These are phyloP conservation scores for Drosophila nannoptera DNA, from an alignment of 1,140 invertebrate genomes.

Conservation along the genomic window DNA sequence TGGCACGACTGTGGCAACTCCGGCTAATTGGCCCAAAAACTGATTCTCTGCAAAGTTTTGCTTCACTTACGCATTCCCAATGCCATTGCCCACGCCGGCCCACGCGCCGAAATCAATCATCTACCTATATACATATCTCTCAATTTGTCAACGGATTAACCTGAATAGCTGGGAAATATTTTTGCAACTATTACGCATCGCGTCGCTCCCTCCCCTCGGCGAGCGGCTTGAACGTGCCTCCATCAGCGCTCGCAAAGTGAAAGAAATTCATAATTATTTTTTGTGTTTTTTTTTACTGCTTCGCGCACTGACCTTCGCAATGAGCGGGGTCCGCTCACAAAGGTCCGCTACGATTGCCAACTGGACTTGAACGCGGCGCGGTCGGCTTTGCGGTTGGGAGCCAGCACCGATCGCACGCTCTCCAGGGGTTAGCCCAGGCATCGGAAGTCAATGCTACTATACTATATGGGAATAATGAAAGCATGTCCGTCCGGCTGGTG, in stretches of 20 bases:
- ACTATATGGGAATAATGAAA: too few species aligned
- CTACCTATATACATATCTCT: constrained; percentile 4
- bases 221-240: background rate
- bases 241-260: constrained; percentile 13
- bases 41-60: constrained; percentile 31
- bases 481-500: too few species aligned
- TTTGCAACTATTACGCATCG: constrained; percentile 49
- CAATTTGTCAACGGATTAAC: constrained; percentile 63
- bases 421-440: background rate
- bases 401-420: background rate
- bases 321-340: constrained; percentile 23
- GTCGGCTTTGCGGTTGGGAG: constrained; percentile 21
- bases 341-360: constrained; percentile 39
- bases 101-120: constrained; percentile 53
- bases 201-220: background rate
- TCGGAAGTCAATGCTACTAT: too few species aligned
- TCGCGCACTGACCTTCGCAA: constrained; percentile 59
- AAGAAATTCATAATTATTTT: constrained; percentile 38
- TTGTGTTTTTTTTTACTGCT: background rate
- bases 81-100: constrained; percentile 49
- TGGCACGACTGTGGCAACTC: constrained; percentile 61
- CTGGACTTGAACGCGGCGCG: constrained; percentile 46
- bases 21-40: constrained; percentile 25
- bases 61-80: constrained; percentile 50
- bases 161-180: constrained; percentile 48